Base-by-base conservation (phyloP, 1,140 invertebrate species). In the Andricus grossulariae region DNA sequence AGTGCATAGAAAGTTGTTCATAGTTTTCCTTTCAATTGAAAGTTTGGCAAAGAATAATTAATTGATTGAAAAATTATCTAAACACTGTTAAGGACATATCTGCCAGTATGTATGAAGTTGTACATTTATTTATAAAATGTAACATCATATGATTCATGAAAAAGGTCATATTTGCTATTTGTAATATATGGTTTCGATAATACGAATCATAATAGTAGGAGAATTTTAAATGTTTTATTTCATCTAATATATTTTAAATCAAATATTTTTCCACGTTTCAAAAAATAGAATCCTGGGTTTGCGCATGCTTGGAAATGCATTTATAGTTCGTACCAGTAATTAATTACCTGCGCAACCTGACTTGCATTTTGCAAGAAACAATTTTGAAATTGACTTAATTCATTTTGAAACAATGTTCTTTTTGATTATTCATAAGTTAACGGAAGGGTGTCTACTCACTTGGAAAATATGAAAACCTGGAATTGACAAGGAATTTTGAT, bases 271-370 rank as follows among this genome's bases (percentile, higher is more conserved):
- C 10, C 39, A 45, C 10, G 39, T 45, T 11, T 11, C 39, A 2
- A 45, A 45, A 45, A 45, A 45, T 45, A 45, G 6, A 45, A 11
- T 45, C 39, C 7, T 0, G 50, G 52, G 32, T 16, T 54, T 73
- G 72, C 72, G 54, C 25, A 55, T 21, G 55, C 11, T 70, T 75
- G 55, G 73, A 21, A 16, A 49, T 70, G 55, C 73, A 70, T 75
- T 75, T 75, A 75, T 57, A 66, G 51, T 50, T 54, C n/a, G 52
- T 54, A 54, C 8, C 39, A 55, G 15, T 10, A 3, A 7, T 51
- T 7, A 18, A 18, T 50, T 16, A 18, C 16, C 8, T 21, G 71
- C 49, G 51, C 49, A 72, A 21, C 71, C 72, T 57, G 39, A n/a
- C 4, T 13, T 57, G 39, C 52, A 74, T 74, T n/a, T 52, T 55